A percentile compares a stretch with the other conserved stretches of the same genome.
These are phyloP conservation scores for Eubasilissa splendida DNA, from an alignment of 2,888 invertebrate genomes.

Conservation along the genomic window DNA sequence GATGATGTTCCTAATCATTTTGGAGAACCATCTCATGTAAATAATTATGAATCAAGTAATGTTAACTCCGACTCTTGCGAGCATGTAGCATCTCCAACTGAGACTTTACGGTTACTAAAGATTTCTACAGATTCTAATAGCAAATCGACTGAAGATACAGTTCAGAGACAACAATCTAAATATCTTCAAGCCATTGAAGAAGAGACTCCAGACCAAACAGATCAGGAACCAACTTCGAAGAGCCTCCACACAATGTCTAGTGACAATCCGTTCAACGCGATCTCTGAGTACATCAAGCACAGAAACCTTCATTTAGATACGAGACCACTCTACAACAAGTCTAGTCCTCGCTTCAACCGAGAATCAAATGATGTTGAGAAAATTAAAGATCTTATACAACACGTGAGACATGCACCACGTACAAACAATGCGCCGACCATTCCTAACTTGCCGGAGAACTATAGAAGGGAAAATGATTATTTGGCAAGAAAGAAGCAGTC, in stretches of 20 bases:
- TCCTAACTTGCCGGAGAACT: slow-evolving; percentile 43
- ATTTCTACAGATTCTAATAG: neutral
- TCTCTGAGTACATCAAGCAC: slow-evolving; percentile 45
- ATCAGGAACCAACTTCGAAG: neutral
- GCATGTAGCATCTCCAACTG: slow-evolving; percentile 34
- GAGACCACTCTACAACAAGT: neutral
- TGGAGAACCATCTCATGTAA: neutral
- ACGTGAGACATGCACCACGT: slow-evolving; percentile 31
- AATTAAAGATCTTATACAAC: slow-evolving; percentile 37
- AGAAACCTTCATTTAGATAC: slow-evolving; percentile 4
- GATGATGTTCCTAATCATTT: neutral
- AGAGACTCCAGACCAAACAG: neutral
- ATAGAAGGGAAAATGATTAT: slow-evolving; percentile 26
- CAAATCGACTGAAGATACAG: neutral
- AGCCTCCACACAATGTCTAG: slow-evolving; percentile 39
- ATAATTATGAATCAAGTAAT: neutral
- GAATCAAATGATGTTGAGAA: slow-evolving; percentile 7
- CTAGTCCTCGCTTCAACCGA: neutral
- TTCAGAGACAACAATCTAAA: neutral
- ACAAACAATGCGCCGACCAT: slow-evolving; percentile 24
- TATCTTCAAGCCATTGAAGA: neutral
- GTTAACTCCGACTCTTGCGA: slow-evolving; percentile 13
- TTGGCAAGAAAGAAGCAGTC: slow-evolving; percentile 6
- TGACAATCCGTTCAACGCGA: slow-evolving; percentile 46
- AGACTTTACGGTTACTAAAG: slow-evolving; percentile 45